Base-by-base conservation (phyloP, 2,797 vertebrate genomes). In the Morelia viridis region DNA sequence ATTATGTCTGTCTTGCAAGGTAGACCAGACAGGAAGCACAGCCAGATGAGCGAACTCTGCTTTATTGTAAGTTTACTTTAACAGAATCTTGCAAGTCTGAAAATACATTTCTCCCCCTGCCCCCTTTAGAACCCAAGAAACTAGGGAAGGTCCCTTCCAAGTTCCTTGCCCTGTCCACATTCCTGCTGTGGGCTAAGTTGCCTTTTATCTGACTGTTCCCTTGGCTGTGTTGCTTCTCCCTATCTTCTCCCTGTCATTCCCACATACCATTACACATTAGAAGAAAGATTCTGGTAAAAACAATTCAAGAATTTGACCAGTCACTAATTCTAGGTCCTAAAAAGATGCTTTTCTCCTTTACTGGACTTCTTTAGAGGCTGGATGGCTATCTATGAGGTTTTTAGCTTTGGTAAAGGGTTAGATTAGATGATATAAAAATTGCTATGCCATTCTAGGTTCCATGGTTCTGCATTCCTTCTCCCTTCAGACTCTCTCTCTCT, bases 401-500 rank as follows among this genome's bases (percentile, higher is more conserved):
- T 41, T 41, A 41, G 41, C 41, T 41, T 41, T 41, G 41, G 41
- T 41, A 41, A 41, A 41, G 41, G 41, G 41, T 41, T 41, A 41
- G 41, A 41, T 41, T 41, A 41, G 41, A 41, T 41, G 2, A 3
- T 41, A 41, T 41, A 41, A 41, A 41, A 41, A 41, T 3, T 41
- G 41, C 41, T 41, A 41, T n/a, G 24, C 64, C 26, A 68, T 28
- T 68, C 9, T 28, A 68, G 26, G n/a, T 68, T 68, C 64, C 12
- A 68, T 80, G 6, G 46, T 46, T 19, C 41, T 80, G 62, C 91
- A 58, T 5, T 94, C 85, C 85, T 80, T 94, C 88, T 88, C 64
- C 90, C 92, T 80, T 89, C 93, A 65, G 35, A 11, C 91, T 93
- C 93, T 93, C 22, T 86, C 60, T 35, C 28, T 92, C 89, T n/a